Percentiles rank a stretch among this genome's conserved stretches.
phyloP scores from a whole-genome alignment of 2,797 vertebrate species.

The Rhinoraja longicauda region DNA sequence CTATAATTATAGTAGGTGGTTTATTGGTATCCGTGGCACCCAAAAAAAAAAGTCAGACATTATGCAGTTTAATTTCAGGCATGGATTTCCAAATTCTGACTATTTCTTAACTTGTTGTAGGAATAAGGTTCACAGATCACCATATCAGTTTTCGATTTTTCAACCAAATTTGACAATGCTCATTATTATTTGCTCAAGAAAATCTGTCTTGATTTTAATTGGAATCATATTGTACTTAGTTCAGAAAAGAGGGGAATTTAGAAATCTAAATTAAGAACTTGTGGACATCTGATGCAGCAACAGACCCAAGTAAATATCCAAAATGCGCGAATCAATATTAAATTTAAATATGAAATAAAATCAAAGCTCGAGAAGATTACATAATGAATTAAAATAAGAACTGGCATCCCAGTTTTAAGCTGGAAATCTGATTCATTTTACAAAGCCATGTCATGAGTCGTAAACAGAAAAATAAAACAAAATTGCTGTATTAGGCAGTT shows the following conservation, averaged over 20 bases:
- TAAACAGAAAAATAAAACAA: not conserved
- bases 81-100: not conserved
- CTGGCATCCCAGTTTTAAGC: not conserved
- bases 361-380: not conserved
- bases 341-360: not conserved
- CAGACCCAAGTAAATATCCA: not conserved
- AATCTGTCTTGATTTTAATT: not conserved
- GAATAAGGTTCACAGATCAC: not conserved
- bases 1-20: too few relatives aligned
- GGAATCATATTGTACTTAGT: not conserved
- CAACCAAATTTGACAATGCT: not conserved
- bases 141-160: not conserved
- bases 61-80: not conserved
- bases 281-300: not conserved
- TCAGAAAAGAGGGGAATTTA: not conserved
- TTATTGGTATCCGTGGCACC: too few relatives aligned
- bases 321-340: not conserved
- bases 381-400: not conserved
- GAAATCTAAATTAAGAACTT: not conserved
- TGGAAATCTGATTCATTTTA: not conserved
- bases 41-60: too few relatives aligned
- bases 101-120: not conserved
- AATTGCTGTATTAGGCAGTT: not conserved
- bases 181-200: not conserved
- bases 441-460: not conserved